These are phyloP conservation scores for Pocillopora verrucosa DNA, from an alignment of 64 coral and sea anemone genomes.

Conservation along the genomic window DNA sequence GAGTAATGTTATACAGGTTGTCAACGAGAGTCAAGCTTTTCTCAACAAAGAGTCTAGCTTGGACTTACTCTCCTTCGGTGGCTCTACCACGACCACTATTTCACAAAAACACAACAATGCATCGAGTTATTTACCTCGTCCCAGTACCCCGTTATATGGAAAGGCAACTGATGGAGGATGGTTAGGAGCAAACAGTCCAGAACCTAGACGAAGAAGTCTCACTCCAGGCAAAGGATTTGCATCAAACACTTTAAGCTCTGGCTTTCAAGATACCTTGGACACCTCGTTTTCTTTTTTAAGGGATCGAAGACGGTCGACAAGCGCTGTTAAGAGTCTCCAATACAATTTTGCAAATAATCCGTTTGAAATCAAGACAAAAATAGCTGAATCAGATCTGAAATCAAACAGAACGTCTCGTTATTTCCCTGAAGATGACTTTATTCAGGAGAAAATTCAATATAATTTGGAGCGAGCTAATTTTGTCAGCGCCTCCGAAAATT, in stretches of 20 bases:
- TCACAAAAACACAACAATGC: conserved; percentile 1
- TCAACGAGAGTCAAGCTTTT: conserved; percentile 61
- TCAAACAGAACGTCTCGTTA: not conserved
- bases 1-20: conserved; percentile 65
- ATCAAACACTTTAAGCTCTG: no score
- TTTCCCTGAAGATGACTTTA: conserved; percentile 14
- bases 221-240: not conserved
- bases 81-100: not conserved
- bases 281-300: not conserved
- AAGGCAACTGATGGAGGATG: not conserved
- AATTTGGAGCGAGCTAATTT: conserved; percentile 68
- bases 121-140: not conserved
- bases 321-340: conserved; percentile 8
- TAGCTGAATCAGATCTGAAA: not conserved
- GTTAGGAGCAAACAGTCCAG: not conserved
- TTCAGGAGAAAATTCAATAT: conserved; percentile 3
- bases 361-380: not conserved
- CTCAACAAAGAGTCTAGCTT: not conserved
- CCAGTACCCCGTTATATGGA: conserved; percentile 8
- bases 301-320: conserved; percentile 29
- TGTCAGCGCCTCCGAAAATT: conserved; percentile 48
- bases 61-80: not conserved
- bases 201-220: not conserved
- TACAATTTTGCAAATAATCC: not conserved
- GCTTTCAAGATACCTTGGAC: not conserved